Conservation (phyloP, 1,140 invertebrate species). For the Tribolium madens region DNA sequence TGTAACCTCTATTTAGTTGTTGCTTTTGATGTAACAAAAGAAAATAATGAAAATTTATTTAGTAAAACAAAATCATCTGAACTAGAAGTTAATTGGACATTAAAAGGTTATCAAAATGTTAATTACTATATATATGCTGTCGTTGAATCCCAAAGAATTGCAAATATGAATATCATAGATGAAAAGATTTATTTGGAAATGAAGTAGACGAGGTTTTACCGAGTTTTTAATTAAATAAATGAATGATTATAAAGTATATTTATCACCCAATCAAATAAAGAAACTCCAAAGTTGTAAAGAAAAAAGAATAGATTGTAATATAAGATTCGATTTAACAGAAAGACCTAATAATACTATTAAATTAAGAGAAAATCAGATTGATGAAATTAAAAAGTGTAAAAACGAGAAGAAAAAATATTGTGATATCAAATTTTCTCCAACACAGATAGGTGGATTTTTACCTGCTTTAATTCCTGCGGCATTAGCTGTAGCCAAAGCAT, state of each 20-base stretch:
- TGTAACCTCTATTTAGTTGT: slow-evolving; percentile 38
- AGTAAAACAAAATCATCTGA: slow-evolving; percentile 46
- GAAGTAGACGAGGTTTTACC: slow-evolving; percentile 28
- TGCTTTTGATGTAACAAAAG: slow-evolving; percentile 45
- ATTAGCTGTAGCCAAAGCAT: slow-evolving; percentile 42
- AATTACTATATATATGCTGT: slow-evolving; percentile 43
- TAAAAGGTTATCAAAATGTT: slow-evolving; percentile 45
- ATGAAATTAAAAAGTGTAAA: slow-evolving; percentile 37
- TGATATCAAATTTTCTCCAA: slow-evolving; percentile 40
- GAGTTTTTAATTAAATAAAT: slow-evolving; percentile 46
- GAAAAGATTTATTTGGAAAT: slow-evolving; percentile 44
- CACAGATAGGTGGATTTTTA: slow-evolving; percentile 39
- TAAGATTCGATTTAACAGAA: slow-evolving; percentile 40
- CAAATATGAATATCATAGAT: slow-evolving; percentile 44
- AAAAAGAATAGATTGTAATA: slow-evolving; percentile 30
- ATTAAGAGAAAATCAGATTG: slow-evolving; percentile 44
- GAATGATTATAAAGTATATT: slow-evolving; percentile 43
- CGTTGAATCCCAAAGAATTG: slow-evolving; percentile 43
- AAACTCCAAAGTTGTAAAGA: slow-evolving; percentile 32
- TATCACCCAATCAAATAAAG: slow-evolving; percentile 42
- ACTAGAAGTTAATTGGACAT: slow-evolving; percentile 47
- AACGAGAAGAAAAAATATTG: slow-evolving; percentile 43
- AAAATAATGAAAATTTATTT: slow-evolving; percentile 48
- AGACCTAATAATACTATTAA: slow-evolving; percentile 40
- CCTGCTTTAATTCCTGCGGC: slow-evolving; percentile 40